phyloP scores from a whole-genome alignment of 2,888 invertebrate species.

The Nomada fucata region DNA sequence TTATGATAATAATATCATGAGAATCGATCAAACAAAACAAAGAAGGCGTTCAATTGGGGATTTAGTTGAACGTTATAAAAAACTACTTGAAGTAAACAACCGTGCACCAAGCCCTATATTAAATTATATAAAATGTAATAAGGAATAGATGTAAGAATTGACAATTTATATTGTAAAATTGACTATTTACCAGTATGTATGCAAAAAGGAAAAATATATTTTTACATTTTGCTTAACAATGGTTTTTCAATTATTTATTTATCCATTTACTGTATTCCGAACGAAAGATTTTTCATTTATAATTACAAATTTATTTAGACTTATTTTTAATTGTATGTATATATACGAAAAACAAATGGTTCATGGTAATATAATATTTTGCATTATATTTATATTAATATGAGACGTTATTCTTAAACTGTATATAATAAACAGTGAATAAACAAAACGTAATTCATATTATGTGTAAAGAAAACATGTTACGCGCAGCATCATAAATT shows the following conservation, averaged over 20 bases:
- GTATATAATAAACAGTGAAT: neutral
- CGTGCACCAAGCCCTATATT: conserved; percentile 19
- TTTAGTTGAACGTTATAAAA: conserved; percentile 80
- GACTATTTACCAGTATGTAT: conserved; percentile 17
- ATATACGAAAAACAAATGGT: too few relatives aligned
- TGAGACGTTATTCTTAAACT: neutral
- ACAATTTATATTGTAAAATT: conserved; percentile 21
- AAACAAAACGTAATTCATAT: neutral
- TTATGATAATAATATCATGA: conserved; percentile 8
- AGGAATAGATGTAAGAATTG: conserved; percentile 32
- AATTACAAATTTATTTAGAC: neutral
- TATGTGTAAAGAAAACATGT: neutral
- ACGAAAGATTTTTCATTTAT: neutral
- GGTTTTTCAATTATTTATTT: neutral
- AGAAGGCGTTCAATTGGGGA: conserved; percentile 78
- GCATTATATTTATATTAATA: too few relatives aligned
- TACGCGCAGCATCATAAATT: neutral
- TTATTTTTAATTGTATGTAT: neutral
- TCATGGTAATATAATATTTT: neutral
- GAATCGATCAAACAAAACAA: conserved; percentile 36
- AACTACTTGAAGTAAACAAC: conserved; percentile 61
- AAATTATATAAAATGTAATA: conserved; percentile 14
- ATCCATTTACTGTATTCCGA: neutral
- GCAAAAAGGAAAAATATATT: conserved; percentile 33
- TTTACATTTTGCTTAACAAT: conserved; percentile 6